A percentile compares a stretch with the other conserved stretches of the same genome.
phyloP scores from a whole-genome alignment of 92 coral and sea anemone species.

The Paragorgia papillata region DNA sequence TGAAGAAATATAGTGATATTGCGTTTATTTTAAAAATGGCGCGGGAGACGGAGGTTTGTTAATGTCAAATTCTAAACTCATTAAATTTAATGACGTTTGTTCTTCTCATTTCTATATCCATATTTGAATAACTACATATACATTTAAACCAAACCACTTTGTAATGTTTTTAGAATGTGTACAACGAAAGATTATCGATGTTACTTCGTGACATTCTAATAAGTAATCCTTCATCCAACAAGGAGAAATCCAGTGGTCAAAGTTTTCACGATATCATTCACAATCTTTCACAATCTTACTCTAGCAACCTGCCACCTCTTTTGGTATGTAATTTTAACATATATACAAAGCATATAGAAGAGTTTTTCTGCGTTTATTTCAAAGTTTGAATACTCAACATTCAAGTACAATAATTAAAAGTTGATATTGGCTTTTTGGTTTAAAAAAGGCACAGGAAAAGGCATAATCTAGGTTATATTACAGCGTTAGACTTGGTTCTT shows the following conservation, averaged over 20 bases:
- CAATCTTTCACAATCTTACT: background rate
- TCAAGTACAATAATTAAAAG: too few relatives aligned
- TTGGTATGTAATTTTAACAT: background rate
- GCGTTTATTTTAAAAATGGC: conserved; percentile 37
- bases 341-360: background rate
- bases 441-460: too few relatives aligned
- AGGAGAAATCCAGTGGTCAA: background rate
- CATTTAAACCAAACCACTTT: too few relatives aligned
- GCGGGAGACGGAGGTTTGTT: conserved; percentile 38
- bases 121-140: too few relatives aligned
- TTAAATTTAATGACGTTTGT: background rate
- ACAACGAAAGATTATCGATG: background rate
- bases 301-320: background rate
- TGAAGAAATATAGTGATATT: background rate
- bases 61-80: background rate
- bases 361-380: background rate
- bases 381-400: background rate
- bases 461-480: too few relatives aligned
- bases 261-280: conserved; percentile 3
- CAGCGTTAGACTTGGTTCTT: too few relatives aligned
- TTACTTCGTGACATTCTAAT: conserved; percentile 23
- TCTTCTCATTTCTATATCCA: background rate
- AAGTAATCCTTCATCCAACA: background rate
- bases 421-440: background rate
- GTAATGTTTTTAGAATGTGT: conserved; percentile 15